Evolutionary conservation across 2,113 vertebrate species (phyloP).

Genomic region (Cochlearius cochlearius): DNA sequence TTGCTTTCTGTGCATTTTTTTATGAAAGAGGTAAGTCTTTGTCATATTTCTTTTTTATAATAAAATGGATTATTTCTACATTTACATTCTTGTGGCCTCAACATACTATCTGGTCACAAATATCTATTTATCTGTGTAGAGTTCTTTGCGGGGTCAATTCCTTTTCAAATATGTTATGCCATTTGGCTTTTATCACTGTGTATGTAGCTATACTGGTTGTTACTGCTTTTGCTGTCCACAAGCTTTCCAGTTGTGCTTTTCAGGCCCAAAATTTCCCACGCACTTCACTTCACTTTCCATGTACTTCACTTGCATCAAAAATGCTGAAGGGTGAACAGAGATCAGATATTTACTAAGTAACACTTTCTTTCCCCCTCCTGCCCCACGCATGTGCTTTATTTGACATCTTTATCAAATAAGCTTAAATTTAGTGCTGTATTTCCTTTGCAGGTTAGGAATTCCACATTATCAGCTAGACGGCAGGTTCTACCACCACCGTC

Average conservation of each 20-base stretch:
- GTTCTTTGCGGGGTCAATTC: neutral
- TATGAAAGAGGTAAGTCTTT: conserved; percentile 31
- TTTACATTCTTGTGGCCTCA: neutral
- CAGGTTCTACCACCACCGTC: neutral
- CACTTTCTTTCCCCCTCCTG: neutral
- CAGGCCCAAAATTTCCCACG: neutral
- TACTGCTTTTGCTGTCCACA: neutral
- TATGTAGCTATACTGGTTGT: neutral
- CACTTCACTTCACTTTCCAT: neutral
- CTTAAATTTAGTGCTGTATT: neutral
- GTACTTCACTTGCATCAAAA: neutral
- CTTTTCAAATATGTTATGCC: neutral
- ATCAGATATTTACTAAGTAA: neutral
- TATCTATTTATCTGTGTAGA: neutral
- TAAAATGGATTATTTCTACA: neutral
- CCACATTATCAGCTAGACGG: too few relatives aligned
- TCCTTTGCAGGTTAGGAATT: neutral
- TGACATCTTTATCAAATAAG: neutral
- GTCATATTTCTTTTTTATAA: neutral
- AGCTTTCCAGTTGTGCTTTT: neutral
- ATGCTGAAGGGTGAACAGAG: neutral
- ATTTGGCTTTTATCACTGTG: neutral
- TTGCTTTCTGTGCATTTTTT: conserved; percentile 62
- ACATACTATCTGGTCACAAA: neutral
- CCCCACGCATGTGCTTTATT: neutral